These are phyloP conservation scores for Neoitamus cyanurus DNA, from an alignment of 2,888 invertebrate species.

Conservation along the genomic window DNA sequence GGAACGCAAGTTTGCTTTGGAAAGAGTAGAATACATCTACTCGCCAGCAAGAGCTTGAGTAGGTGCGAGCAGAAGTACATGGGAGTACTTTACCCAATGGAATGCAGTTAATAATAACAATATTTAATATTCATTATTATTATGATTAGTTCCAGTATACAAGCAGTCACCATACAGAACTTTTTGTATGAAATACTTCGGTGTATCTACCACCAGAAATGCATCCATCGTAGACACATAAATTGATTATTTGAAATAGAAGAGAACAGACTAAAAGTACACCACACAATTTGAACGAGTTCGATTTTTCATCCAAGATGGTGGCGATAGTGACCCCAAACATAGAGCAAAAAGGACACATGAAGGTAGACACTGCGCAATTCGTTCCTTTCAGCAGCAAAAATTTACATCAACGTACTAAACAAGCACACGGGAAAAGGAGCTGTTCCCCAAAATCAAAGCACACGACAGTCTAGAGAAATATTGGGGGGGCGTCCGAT, in stretches of 20 bases:
- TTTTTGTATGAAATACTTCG: too few species aligned
- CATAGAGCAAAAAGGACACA: neutral
- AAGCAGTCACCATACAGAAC: too few species aligned
- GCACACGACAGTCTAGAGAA: neutral
- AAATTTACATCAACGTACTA: neutral
- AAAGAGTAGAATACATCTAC: too few species aligned
- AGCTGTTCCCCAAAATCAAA: neutral
- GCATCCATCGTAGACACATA: neutral
- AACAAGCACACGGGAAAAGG: neutral
- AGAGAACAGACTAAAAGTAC: neutral
- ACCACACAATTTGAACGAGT: neutral
- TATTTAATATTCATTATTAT: too few species aligned
- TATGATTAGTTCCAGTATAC: too few species aligned
- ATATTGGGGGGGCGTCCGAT: neutral
- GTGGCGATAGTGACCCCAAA: conserved; percentile 16
- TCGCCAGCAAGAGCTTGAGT: too few species aligned
- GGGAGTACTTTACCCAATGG: too few species aligned
- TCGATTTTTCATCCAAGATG: neutral
- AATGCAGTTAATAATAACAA: too few species aligned
- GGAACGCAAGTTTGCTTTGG: too few species aligned
- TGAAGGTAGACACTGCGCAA: neutral
- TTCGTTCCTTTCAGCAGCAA: neutral
- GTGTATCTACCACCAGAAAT: neutral
- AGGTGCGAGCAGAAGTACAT: too few species aligned
- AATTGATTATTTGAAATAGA: neutral